phyloP scores from a whole-genome alignment of 2,888 invertebrate genomes.

The Encarsia formosa region DNA sequence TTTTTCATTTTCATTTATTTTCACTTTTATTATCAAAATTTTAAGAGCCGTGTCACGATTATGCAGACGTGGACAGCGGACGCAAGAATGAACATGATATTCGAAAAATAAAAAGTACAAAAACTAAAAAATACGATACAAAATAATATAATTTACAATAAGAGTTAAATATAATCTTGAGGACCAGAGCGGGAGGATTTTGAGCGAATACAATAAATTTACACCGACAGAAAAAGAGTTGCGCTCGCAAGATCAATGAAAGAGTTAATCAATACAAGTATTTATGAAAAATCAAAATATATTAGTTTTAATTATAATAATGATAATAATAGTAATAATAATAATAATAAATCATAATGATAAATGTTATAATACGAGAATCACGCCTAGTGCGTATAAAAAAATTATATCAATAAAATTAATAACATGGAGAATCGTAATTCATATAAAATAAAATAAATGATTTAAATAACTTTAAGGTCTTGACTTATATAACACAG shows the following conservation, averaged over 20 bases:
- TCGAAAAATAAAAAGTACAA: slow-evolving; percentile 12
- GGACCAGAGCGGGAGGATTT: slow-evolving; percentile 35
- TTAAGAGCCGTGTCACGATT: slow-evolving; percentile 24
- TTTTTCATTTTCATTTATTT: slow-evolving; percentile 18
- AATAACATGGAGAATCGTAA: slow-evolving; percentile 48
- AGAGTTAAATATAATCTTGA: slow-evolving; percentile 32
- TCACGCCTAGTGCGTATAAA: slow-evolving; percentile 36
- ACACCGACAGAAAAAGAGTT: slow-evolving; percentile 20
- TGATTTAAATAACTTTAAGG: slow-evolving; percentile 48
- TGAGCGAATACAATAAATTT: slow-evolving; percentile 8
- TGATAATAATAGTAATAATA: slow-evolving; percentile 23
- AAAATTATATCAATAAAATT: slow-evolving; percentile 48
- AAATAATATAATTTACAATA: neutral
- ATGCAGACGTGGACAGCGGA: slow-evolving; percentile 36
- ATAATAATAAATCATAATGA: slow-evolving; percentile 23
- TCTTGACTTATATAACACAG: slow-evolving; percentile 51
- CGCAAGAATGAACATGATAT: slow-evolving; percentile 24
- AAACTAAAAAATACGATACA: slow-evolving; percentile 4
- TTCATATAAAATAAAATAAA: slow-evolving; percentile 49
- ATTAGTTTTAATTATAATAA: slow-evolving; percentile 26
- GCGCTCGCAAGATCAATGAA: slow-evolving; percentile 22
- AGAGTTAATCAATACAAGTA: slow-evolving; percentile 28
- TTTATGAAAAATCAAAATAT: too few relatives aligned
- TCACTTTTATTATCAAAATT: slow-evolving; percentile 12
- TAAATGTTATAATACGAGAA: slow-evolving; percentile 32